Evolutionary conservation across 2,888 invertebrate genomes (phyloP).

Genomic region (Syrista parreyssii): DNA sequence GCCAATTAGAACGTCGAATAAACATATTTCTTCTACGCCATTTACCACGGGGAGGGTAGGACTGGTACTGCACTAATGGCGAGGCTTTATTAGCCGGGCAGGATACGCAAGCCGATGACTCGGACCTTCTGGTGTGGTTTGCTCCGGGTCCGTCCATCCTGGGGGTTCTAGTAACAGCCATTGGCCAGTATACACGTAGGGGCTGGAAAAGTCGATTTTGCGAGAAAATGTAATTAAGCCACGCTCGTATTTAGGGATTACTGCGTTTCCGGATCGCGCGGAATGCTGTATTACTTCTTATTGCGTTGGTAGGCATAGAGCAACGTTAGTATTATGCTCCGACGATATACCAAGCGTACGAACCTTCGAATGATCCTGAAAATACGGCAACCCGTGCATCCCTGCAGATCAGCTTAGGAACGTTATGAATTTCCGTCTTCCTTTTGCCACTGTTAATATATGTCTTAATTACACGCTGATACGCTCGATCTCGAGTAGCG

Average conservation of each 20-base stretch:
- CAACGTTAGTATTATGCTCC: conserved; percentile 6
- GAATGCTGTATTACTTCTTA: conserved; percentile 25
- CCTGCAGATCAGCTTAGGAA: background rate
- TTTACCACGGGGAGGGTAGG: conserved; percentile 31
- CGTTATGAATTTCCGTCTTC: background rate
- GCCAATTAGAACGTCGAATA: conserved; percentile 34
- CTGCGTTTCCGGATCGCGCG: conserved; percentile 22
- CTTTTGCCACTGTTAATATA: background rate
- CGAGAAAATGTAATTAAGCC: conserved; percentile 44
- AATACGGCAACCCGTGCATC: background rate
- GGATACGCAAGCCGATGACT: conserved; percentile 29
- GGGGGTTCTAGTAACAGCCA: background rate
- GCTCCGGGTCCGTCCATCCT: background rate
- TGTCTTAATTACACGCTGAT: background rate
- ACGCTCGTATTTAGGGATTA: conserved; percentile 33
- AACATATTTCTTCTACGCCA: conserved; percentile 39
- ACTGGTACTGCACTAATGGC: conserved; percentile 34
- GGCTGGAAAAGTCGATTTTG: conserved; percentile 34
- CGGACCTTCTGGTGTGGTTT: conserved; percentile 37
- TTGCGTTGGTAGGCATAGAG: background rate
- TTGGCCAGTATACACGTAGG: background rate
- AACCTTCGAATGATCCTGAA: background rate
- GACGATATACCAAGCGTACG: background rate
- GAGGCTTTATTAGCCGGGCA: conserved; percentile 36
- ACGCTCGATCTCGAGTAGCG: background rate